phyloP scores from a whole-genome alignment of 92 coral and sea anemone species.

The Phenganax stokvisi region DNA sequence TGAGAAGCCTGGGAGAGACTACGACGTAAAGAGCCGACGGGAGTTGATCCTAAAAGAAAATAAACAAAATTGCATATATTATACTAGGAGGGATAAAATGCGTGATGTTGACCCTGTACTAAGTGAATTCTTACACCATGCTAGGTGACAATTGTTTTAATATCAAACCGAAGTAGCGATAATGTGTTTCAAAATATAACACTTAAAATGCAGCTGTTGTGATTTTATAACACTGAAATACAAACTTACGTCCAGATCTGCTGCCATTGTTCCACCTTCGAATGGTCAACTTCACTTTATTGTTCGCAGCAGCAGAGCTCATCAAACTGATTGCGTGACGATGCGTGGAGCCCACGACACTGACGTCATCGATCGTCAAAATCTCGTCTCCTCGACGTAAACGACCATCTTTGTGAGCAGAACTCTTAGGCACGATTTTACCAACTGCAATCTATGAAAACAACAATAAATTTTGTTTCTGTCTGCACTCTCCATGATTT shows the following conservation, averaged over 20 bases:
- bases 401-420: slow-evolving; percentile 75
- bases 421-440: slow-evolving; percentile 81
- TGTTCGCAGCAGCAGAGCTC: slow-evolving; percentile 73
- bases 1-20: slow-evolving; percentile 45
- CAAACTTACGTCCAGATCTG: slow-evolving; percentile 73
- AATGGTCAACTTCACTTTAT: slow-evolving; percentile 69
- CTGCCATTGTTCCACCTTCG: slow-evolving; percentile 55
- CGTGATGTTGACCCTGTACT: too few relatives aligned
- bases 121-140: too few relatives aligned
- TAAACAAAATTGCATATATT: neutral
- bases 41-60: slow-evolving; percentile 28
- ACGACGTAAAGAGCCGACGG: slow-evolving; percentile 33
- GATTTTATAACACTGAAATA: neutral
- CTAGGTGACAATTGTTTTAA: too few relatives aligned
- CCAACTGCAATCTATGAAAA: slow-evolving; percentile 75
- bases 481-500: too few relatives aligned
- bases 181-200: too few relatives aligned
- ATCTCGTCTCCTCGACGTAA: slow-evolving; percentile 81
- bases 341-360: slow-evolving; percentile 74
- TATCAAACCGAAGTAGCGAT: too few relatives aligned
- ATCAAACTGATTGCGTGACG: slow-evolving; percentile 87
- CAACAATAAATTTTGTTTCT: neutral
- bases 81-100: too few relatives aligned
- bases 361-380: slow-evolving; percentile 68
- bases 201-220: too few relatives aligned